Base-by-base conservation (phyloP, 2,797 vertebrate species). In the Scomberomorus guttatus region DNA sequence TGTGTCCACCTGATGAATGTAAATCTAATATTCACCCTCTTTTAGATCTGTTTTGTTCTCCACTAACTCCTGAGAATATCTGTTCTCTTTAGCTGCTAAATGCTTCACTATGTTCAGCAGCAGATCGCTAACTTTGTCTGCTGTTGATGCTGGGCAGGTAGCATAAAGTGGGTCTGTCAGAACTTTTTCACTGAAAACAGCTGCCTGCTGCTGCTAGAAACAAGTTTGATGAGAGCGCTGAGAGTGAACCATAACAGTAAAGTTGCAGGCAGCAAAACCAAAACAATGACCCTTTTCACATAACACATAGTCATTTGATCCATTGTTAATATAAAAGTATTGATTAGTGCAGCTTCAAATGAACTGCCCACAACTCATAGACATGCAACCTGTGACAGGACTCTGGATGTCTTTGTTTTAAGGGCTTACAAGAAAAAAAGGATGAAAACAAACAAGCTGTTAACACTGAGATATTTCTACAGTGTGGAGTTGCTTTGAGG, bases 401-500 rank as follows among this genome's bases (percentile, higher is more conserved):
- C 6, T 46, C 11, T n/a, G n/a, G n/a, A 63, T 22, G 12, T 24
- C 50, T 72, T 34, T 56, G 12, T 32, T 22, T 61, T 50, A 62
- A 22, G 3, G 29, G 13, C 60, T 52, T 9, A n/a, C 10, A 32
- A 18, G 12, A 32, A 37, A 25, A 10, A 52, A 29, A 44, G 22
- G 7, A 54, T 54, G 34, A 44, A 69, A 74, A 65, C 10, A 6
- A 55, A 68, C 39, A 15, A 71, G 60, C 67, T 66, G 56, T 57
- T 34, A 29, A 65, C n/a, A 20, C 22, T 59, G 12, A 34, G 27
- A 58, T 42, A n/a, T 69, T 78, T 64, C 52, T 64, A 9, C 27
- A 32, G 55, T 46, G 10, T 55, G 37, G 24, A 72, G 11, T 42
- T n/a, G n/a, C 24, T 60, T 5, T 0, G 9, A 57, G 50, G 9